A percentile compares a stretch with the other conserved stretches of the same genome.
Conservation (phyloP, 2,888 invertebrate genomes). For the Zhengitettix transpicula region DNA sequence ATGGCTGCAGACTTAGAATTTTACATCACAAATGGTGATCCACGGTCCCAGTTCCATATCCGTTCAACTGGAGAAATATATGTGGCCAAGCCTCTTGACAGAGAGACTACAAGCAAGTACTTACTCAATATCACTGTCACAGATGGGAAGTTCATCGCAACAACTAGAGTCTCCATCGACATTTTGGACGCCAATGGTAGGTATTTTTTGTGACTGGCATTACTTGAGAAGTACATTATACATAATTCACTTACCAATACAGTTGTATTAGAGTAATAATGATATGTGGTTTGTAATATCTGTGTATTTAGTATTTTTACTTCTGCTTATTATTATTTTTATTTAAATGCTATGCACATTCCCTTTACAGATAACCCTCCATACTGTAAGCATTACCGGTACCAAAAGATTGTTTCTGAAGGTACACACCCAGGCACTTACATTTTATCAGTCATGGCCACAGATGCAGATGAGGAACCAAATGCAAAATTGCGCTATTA, state of each 20-base stretch:
- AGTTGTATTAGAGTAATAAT: too few relatives aligned
- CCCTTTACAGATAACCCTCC: conserved; percentile 57
- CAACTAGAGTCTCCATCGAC: conserved; percentile 51
- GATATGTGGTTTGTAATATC: too few relatives aligned
- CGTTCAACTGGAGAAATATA: conserved; percentile 73
- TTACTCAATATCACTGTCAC: conserved; percentile 69
- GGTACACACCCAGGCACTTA: conserved; percentile 52
- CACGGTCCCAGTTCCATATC: conserved; percentile 71
- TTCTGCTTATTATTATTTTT: too few relatives aligned
- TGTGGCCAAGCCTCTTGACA: conserved; percentile 64
- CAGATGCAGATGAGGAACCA: conserved; percentile 68
- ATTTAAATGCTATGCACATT: too few relatives aligned
- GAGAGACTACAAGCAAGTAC: conserved; percentile 60
- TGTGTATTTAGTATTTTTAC: too few relatives aligned
- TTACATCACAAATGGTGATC: conserved; percentile 71
- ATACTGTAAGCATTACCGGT: conserved; percentile 62
- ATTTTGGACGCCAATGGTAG: conserved; percentile 72
- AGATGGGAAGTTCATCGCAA: conserved; percentile 77
- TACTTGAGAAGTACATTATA: too few relatives aligned
- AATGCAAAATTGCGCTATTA: conserved; percentile 63
- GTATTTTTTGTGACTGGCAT: conserved; percentile 5
- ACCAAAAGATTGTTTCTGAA: conserved; percentile 56
- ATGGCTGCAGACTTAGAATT: conserved; percentile 51
- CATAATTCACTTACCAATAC: too few relatives aligned
- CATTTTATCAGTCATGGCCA: conserved; percentile 57